phyloP scores from a whole-genome alignment of 1,140 invertebrate genomes.

The Megalopta genalis region DNA sequence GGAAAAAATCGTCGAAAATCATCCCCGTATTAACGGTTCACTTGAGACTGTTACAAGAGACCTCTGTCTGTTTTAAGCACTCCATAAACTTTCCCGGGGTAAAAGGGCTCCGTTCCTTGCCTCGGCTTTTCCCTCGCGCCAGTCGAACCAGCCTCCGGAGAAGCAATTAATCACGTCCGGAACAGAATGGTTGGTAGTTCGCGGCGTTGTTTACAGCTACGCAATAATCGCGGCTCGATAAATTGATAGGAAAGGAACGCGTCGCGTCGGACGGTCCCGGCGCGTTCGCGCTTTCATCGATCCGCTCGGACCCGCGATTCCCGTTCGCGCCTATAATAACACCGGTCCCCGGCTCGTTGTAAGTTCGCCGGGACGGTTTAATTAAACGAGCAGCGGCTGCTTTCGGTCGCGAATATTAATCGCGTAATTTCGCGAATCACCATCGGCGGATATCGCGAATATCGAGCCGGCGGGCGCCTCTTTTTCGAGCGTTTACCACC shows the following conservation, averaged over 20 bases:
- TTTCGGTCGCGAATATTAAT: conserved; percentile 28
- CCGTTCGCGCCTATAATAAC: conserved; percentile 10
- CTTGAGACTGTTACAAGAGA: too few species aligned
- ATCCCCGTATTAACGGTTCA: too few species aligned
- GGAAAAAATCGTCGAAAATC: too few species aligned
- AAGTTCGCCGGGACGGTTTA: conserved; percentile 42
- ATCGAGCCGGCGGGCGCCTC: background rate
- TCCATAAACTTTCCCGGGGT: too few species aligned
- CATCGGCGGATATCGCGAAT: background rate
- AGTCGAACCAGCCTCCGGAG: too few species aligned
- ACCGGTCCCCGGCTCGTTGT: conserved; percentile 12
- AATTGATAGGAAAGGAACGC: conserved; percentile 17
- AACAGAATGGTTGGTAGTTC: too few species aligned
- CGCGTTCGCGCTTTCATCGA: conserved; percentile 26
- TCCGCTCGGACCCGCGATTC: background rate
- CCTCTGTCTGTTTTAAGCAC: too few species aligned
- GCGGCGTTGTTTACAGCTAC: conserved; percentile 3
- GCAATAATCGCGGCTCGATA: conserved; percentile 2
- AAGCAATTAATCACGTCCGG: too few species aligned
- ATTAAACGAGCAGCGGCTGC: conserved; percentile 26
- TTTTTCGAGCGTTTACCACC: background rate
- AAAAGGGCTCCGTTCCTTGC: too few species aligned
- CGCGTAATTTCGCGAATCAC: conserved; percentile 31
- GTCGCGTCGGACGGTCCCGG: background rate
- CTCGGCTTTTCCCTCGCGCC: too few species aligned